Evolutionary conservation across 2,113 vertebrate genomes (phyloP).

Genomic region (Glaucomys volans): DNA sequence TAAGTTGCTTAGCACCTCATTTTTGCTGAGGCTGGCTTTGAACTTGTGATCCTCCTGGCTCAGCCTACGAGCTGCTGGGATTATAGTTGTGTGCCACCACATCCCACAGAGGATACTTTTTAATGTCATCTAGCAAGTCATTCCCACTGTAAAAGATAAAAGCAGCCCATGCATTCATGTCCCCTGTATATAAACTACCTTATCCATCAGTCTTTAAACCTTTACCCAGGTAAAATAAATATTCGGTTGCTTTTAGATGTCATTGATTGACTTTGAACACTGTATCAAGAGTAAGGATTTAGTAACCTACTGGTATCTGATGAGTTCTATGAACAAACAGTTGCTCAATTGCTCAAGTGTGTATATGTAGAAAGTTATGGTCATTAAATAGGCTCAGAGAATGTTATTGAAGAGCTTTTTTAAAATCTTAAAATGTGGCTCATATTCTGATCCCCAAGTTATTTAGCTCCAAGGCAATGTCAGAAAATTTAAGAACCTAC

Average conservation of each 20-base stretch:
- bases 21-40: too few relatives aligned
- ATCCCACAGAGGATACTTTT: neutral
- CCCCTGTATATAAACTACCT: neutral
- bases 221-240: neutral
- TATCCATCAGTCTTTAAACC: neutral
- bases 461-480: neutral
- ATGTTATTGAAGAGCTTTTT: neutral
- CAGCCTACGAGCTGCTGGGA: too few relatives aligned
- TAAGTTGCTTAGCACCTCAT: too few relatives aligned
- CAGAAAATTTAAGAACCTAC: neutral
- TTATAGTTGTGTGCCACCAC: too few relatives aligned
- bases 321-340: neutral
- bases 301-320: neutral
- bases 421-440: neutral
- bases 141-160: neutral
- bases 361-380: neutral
- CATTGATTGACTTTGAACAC: neutral
- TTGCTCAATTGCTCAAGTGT: neutral
- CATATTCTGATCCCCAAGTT: neutral
- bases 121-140: neutral
- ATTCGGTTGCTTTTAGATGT: neutral
- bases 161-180: neutral
- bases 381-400: neutral
- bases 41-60: too few relatives aligned
- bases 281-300: neutral